These are phyloP conservation scores for Spinus olivaceus DNA, from an alignment of 2,797 vertebrate species.

Conservation along the genomic window DNA sequence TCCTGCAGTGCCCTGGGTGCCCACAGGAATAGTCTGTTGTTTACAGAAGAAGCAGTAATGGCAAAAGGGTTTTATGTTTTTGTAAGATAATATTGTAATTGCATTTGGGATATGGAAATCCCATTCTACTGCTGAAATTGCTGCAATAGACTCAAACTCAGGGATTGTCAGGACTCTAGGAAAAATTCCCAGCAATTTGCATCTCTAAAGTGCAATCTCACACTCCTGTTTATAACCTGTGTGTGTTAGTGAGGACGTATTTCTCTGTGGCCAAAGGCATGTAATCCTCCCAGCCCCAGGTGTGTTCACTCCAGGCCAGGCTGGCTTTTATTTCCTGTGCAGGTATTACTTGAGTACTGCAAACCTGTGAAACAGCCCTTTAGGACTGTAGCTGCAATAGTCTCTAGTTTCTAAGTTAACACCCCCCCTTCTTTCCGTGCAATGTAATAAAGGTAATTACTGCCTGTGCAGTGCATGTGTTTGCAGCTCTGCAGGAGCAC, in stretches of 20 bases:
- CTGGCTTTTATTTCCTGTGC: neutral
- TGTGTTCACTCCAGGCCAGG: neutral
- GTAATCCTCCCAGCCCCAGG: neutral
- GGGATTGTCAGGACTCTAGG: neutral
- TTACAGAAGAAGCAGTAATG: neutral
- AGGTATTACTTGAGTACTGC: neutral
- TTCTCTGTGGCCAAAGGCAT: neutral
- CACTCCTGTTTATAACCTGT: neutral
- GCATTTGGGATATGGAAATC: neutral
- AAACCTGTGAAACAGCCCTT: neutral
- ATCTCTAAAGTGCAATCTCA: neutral
- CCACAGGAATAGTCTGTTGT: neutral
- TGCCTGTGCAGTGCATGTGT: neutral
- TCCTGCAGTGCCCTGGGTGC: neutral
- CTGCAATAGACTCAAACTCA: neutral
- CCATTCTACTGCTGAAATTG: neutral
- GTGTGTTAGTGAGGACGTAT: fast-evolving
- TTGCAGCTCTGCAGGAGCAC: neutral
- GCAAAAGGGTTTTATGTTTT: neutral
- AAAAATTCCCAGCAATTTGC: neutral
- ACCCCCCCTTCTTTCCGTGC: neutral
- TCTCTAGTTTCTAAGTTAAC: neutral
- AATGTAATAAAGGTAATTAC: neutral
- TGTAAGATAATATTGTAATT: neutral
- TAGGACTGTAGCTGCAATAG: neutral